Evolutionary conservation across 2,888 invertebrate species (phyloP).

Genomic region (Latrodectus elegans): DNA sequence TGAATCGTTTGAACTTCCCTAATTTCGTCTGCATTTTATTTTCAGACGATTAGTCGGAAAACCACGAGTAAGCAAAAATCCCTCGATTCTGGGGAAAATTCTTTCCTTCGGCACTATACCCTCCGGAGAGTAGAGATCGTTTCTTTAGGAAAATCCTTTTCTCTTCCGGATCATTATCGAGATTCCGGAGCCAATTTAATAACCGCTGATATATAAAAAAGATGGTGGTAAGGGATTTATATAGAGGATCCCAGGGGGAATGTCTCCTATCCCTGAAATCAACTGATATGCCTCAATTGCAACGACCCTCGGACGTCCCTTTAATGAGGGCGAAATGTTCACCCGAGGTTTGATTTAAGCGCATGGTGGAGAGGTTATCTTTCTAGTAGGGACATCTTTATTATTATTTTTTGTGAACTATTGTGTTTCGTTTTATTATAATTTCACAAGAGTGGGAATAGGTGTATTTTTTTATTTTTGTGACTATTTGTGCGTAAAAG

Average conservation of each 20-base stretch:
- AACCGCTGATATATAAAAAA: not conserved
- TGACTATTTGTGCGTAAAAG: too few relatives aligned
- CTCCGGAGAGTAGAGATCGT: too few relatives aligned
- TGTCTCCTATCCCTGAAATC: not conserved
- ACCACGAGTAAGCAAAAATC: too few relatives aligned
- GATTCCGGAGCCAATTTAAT: slow-evolving; percentile 9
- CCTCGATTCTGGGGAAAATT: too few relatives aligned
- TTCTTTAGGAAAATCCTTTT: too few relatives aligned
- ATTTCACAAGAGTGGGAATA: not conserved
- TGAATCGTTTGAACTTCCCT: too few relatives aligned
- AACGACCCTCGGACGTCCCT: not conserved
- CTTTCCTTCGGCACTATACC: too few relatives aligned
- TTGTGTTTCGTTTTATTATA: not conserved
- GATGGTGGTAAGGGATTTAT: not conserved
- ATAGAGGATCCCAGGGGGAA: slow-evolving; percentile 23
- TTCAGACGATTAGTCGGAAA: too few relatives aligned
- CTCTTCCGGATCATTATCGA: slow-evolving; percentile 10
- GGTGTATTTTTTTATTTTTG: not conserved
- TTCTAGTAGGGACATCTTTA: not conserved
- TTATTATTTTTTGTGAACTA: too few relatives aligned
- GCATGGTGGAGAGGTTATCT: slow-evolving; percentile 14
- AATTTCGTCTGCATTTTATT: too few relatives aligned
- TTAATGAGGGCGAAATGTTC: slow-evolving; percentile 50
- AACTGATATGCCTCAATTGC: not conserved
- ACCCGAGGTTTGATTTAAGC: slow-evolving; percentile 49